phyloP scores from a whole-genome alignment of 2,888 invertebrate species.

The Miltochrista miniata region DNA sequence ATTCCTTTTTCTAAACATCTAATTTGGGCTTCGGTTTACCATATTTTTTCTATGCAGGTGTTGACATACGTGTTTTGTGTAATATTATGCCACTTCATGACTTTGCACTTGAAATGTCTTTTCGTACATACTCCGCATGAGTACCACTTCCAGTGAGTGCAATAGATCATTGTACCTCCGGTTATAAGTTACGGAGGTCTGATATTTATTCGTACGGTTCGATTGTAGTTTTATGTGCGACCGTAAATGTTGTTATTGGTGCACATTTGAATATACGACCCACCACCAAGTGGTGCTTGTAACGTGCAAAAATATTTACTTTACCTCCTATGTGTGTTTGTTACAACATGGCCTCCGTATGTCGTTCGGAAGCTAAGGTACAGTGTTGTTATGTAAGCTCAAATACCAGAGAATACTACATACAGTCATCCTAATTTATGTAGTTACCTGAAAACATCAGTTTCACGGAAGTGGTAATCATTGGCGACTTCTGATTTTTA shows the following conservation, averaged over 20 bases:
- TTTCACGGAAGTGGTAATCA: too few species aligned
- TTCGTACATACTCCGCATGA: too few species aligned
- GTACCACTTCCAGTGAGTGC: slow-evolving; percentile 21
- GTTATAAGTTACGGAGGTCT: slow-evolving; percentile 78
- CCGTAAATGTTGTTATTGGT: slow-evolving; percentile 80
- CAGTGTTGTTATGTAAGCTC: neutral
- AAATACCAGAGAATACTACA: neutral
- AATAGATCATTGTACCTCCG: slow-evolving; percentile 39
- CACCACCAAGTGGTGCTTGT: slow-evolving; percentile 58
- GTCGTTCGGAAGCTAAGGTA: slow-evolving; percentile 9
- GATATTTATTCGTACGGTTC: slow-evolving; percentile 80
- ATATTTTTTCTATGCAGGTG: too few species aligned
- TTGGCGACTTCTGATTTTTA: too few species aligned
- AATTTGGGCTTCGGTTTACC: too few species aligned
- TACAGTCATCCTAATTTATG: too few species aligned
- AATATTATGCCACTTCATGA: too few species aligned
- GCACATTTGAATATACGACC: slow-evolving; percentile 80
- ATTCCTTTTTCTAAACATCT: too few species aligned
- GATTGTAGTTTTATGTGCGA: slow-evolving; percentile 80
- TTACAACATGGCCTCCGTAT: slow-evolving; percentile 19
- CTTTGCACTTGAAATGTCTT: too few species aligned
- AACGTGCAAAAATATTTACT: slow-evolving; percentile 74
- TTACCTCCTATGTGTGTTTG: slow-evolving; percentile 32
- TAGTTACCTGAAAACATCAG: too few species aligned
- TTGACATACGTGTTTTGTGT: too few species aligned